Base-by-base conservation (phyloP, 2,113 vertebrate genomes). In the Montifringilla adamsi region DNA sequence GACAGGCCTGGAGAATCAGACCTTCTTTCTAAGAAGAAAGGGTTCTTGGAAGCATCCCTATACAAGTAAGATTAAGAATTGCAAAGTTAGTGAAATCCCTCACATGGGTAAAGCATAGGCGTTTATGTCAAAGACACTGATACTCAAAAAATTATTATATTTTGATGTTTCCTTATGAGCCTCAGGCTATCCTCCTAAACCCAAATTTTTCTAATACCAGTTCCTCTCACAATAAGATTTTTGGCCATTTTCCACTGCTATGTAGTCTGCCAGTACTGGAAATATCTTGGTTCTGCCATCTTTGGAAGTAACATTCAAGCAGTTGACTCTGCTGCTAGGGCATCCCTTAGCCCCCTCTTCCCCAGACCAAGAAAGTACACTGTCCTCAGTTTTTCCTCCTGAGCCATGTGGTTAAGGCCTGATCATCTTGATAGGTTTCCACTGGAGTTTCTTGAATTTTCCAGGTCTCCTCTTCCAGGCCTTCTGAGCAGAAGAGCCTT, bases 41-140 rank as follows among this genome's bases (percentile, higher is more conserved):
- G 2, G 2, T 30, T 52, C 11, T 35, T 60, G 44, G 33, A 74
- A 82, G 8, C 2, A 49, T 4, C 15, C 1, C 12, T 24, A 24
- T 53, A 41, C 27, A 81, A 69, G 14, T 43, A 69, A 93, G 26
- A 70, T 35, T 52, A 64, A 83, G 8, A 81, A 74, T 8, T 10
- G 2, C 15, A 78, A 67, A 55, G 13, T 74, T 60, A 10, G 35
- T 74, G 0, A 21, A 74, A 84, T 78, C 10, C 15, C 13, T 60
- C 49, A 47, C 0, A 0, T 22, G 47, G 3, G 11, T 30, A 55
- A 81, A 81, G 4, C 7, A 37, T 11, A 56, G 2, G 4, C 41
- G 1, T 76, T 85, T n/a, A 21, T n/a, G 14, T 28, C 35, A 64
- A 67, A 41, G 11, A 76, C 7, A 39, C 6, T 27, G 7, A 66